Evolutionary conservation across 2,797 vertebrate genomes (phyloP), one percentile per base, ranked within the genome.

Genomic region (Eupleurogrammus muticus): DNA sequence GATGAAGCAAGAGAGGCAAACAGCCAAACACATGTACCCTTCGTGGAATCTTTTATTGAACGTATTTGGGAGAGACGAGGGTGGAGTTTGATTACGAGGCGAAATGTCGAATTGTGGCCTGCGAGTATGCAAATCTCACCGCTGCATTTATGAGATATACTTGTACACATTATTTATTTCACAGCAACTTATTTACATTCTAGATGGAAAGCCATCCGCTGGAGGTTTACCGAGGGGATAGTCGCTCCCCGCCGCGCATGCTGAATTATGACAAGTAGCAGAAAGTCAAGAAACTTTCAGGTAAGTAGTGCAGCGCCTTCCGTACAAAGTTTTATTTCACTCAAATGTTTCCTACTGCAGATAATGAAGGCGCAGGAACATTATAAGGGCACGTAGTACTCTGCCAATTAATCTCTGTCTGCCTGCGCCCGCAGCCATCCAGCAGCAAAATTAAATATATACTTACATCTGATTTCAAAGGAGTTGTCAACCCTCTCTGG

Each of bases 401-500:
- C 65, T 19, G 70, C 72, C 80, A 84, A 86, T 88, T 87, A 79
- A 77, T 82, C 49, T 36, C 1, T n/a, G 54, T 68, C 69, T 82
- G 80, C 40, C 8, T 20, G 66, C 2, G 86, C 85, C 81, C 47
- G 74, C 76, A 70, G 83, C 74, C 53, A 71, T 72, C 42, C 60
- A 73, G 70, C 80, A 82, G 78, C 77, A 36, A 84, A 86, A 90
- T 87, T 84, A 89, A 89, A 89, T 84, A 85, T 86, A 86, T 85
- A 85, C 86, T 90, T 63, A 79, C 77, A 83, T 83, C 56, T 73
- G 81, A 87, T 86, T 90, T 87, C 86, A 87, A 86, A 89, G 79
- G 59, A 72, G 75, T 16, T 35, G 53, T 57, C 76, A 83, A 58
- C 35, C 77, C 80, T 86, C 60, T 65, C 71, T 78, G 77, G 81